These are phyloP conservation scores for Camarhynchus parvulus DNA, from an alignment of 2,113 vertebrate genomes.

Conservation along the genomic window DNA sequence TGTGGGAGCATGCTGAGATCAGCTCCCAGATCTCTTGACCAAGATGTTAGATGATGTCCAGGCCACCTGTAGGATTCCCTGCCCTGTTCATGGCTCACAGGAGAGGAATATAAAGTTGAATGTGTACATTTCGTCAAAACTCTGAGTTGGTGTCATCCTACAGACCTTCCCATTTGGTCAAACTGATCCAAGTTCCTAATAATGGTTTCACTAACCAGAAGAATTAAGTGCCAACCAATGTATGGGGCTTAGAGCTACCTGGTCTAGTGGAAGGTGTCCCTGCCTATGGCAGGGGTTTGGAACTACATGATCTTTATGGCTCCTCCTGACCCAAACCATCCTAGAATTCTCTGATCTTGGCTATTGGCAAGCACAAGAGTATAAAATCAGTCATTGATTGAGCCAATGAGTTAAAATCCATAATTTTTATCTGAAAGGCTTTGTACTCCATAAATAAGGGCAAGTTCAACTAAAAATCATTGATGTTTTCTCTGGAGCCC, in stretches of 20 bases:
- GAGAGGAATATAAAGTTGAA: neutral
- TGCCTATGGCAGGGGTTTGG: neutral
- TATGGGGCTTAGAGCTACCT: neutral
- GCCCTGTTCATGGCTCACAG: neutral
- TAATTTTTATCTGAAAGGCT: neutral
- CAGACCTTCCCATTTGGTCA: neutral
- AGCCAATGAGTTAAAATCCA: neutral
- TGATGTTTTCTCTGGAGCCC: neutral
- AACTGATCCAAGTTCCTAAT: neutral
- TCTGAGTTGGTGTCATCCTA: neutral
- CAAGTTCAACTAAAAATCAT: neutral
- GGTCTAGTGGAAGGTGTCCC: neutral
- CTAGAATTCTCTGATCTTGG: neutral
- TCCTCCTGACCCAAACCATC: neutral
- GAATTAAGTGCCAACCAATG: neutral
- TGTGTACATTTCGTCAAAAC: neutral
- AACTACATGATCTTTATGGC: neutral
- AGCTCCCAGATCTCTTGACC: neutral
- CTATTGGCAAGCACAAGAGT: neutral
- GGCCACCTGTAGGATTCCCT: neutral
- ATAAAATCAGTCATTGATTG: neutral
- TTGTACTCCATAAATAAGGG: neutral
- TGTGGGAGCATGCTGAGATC: neutral
- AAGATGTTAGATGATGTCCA: neutral
- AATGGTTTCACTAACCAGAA: neutral